These are phyloP conservation scores for Tiaroga cobitis DNA, from an alignment of 2,797 vertebrate species.

Conservation along the genomic window DNA sequence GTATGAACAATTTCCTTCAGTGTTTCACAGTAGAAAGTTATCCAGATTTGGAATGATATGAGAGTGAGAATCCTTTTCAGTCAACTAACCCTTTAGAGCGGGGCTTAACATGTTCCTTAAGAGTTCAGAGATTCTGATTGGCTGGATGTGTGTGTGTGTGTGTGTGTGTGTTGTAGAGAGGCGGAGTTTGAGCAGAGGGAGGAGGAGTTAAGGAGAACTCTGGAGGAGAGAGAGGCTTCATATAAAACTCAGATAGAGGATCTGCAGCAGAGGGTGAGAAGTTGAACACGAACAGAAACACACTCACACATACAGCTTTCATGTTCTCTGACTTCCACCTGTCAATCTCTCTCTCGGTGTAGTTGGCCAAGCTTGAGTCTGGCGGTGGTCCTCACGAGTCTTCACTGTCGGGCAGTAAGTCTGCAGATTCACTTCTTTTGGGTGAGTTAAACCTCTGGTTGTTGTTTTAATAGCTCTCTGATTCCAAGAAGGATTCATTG, in stretches of 20 bases:
- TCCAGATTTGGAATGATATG: not conserved
- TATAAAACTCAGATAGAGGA: conserved; percentile 83
- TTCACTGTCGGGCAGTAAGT: conserved; percentile 67
- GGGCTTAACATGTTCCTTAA: not conserved
- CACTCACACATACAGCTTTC: not conserved
- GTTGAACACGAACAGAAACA: not conserved
- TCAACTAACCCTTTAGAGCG: not conserved
- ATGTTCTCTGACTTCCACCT: not conserved
- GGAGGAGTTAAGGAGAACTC: conserved; percentile 81
- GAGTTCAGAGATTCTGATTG: not conserved
- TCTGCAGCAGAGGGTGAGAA: conserved; percentile 82
- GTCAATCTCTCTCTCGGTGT: conserved; percentile 54
- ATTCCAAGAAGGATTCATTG: not conserved
- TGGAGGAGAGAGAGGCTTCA: conserved; percentile 86
- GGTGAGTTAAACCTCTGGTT: conserved; percentile 57
- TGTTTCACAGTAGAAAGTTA: not conserved
- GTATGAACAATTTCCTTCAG: not conserved
- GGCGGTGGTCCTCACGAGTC: conserved; percentile 58
- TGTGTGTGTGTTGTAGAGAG: conserved; percentile 79
- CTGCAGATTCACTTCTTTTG: conserved; percentile 73
- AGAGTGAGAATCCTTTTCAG: not conserved
- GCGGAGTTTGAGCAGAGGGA: conserved; percentile 90
- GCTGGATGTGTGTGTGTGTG: conserved; percentile 21
- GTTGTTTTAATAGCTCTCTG: not conserved
- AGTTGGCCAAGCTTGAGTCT: conserved; percentile 80